Conservation (phyloP, 2,888 invertebrate species). For the Disparrhopalites patrizii region DNA sequence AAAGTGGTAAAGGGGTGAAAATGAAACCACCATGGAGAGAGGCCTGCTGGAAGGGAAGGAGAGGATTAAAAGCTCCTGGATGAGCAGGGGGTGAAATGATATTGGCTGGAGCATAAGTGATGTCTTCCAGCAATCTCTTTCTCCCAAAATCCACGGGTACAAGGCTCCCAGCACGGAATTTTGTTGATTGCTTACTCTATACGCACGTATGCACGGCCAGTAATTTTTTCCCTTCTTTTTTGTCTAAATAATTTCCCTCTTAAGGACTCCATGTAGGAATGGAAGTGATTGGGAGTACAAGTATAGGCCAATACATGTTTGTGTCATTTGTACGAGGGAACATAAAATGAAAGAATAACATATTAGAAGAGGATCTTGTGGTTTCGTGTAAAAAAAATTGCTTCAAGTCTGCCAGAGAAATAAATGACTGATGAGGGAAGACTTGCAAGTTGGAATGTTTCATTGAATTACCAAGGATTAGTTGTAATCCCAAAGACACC, state of each 20-base stretch:
- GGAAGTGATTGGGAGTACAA: too few species aligned
- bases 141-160: neutral
- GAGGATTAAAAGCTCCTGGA: constrained; percentile 11
- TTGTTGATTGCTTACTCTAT: neutral
- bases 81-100: constrained; percentile 4
- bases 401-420: constrained; percentile 17
- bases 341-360: neutral
- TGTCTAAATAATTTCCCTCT: too few species aligned
- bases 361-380: neutral
- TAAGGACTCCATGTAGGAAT: too few species aligned
- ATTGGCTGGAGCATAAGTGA: constrained; percentile 13
- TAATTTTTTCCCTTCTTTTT: neutral
- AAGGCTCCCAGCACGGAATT: constrained; percentile 1
- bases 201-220: neutral
- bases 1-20: too few species aligned
- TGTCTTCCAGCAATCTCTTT: neutral
- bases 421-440: constrained; percentile 29
- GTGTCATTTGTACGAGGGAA: neutral
- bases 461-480: constrained; percentile 25
- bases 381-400: constrained; percentile 9
- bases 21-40: neutral
- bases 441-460: constrained; percentile 18
- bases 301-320: too few species aligned
- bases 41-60: constrained; percentile 9
- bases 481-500: constrained; percentile 21